Conservation (phyloP, 1,140 invertebrate genomes). For the Leptopilina clavipes region DNA sequence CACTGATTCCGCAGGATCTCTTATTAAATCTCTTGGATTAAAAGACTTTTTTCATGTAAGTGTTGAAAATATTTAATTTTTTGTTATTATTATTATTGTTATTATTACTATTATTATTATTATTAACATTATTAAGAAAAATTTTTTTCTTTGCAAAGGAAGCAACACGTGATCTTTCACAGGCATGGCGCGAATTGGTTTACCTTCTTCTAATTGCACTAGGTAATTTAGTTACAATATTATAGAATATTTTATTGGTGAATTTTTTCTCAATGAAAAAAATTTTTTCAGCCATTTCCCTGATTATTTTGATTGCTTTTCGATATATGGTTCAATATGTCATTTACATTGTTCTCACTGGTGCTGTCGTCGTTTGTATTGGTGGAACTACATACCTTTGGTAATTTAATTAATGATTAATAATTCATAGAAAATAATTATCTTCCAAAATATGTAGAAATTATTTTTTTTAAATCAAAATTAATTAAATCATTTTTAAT, state of each 20-base stretch:
- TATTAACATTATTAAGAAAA: conserved; percentile 2
- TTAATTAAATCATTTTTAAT: too few relatives aligned
- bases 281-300: conserved; percentile 76
- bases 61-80: conserved; percentile 36
- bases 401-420: conserved; percentile 71
- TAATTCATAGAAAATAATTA: too few relatives aligned
- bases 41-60: conserved; percentile 76
- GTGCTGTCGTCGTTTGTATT: conserved; percentile 77
- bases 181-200: conserved; percentile 79
- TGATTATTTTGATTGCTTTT: conserved; percentile 79
- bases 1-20: conserved; percentile 66
- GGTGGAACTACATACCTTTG: conserved; percentile 81
- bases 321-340: conserved; percentile 79
- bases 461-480: too few relatives aligned
- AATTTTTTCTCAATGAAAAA: not conserved
- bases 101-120: too few relatives aligned
- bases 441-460: too few relatives aligned
- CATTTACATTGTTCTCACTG: conserved; percentile 81
- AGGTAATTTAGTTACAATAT: conserved; percentile 71
- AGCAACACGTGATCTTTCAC: conserved; percentile 78
- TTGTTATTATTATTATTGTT: not conserved
- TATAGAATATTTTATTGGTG: not conserved
- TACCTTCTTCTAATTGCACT: conserved; percentile 79
- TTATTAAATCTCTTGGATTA: conserved; percentile 75
- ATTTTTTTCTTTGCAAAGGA: conserved; percentile 72